A percentile compares a stretch with the other conserved stretches of the same genome.
These are phyloP conservation scores for Agrilus mali DNA, from an alignment of 2,888 invertebrate genomes.

Conservation along the genomic window DNA sequence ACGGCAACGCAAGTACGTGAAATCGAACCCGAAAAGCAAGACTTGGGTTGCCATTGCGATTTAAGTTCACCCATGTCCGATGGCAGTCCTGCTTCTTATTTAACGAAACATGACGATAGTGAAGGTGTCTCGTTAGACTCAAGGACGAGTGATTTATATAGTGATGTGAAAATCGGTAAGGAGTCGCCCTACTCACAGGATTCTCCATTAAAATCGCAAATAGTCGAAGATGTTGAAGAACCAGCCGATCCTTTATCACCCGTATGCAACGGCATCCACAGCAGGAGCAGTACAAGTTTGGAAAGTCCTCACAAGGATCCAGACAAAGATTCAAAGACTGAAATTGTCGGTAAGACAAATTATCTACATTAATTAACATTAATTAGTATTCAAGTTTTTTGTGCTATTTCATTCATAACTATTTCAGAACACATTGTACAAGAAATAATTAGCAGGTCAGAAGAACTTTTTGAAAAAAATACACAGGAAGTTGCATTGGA, in stretches of 20 bases:
- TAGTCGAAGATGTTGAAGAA: constrained; percentile 19
- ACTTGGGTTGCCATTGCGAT: constrained; percentile 31
- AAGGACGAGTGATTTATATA: constrained; percentile 43
- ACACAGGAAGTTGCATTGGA: constrained; percentile 30
- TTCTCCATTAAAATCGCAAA: constrained; percentile 29
- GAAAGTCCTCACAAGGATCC: constrained; percentile 26
- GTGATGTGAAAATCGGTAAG: constrained; percentile 48
- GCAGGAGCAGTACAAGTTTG: constrained; percentile 29
- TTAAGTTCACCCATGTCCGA: constrained; percentile 37
- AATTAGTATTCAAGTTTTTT: neutral
- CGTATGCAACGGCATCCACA: constrained; percentile 33
- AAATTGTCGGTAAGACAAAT: constrained; percentile 36
- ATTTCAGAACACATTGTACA: constrained; percentile 16
- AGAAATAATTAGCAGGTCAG: constrained; percentile 20
- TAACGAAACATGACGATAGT: constrained; percentile 36
- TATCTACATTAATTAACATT: too few relatives aligned
- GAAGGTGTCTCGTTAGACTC: constrained; percentile 41
- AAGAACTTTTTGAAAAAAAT: constrained; percentile 19
- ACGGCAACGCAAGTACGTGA: constrained; percentile 21
- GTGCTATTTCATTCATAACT: too few relatives aligned
- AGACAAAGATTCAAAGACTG: constrained; percentile 23
- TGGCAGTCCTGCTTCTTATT: constrained; percentile 37
- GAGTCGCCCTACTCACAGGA: constrained; percentile 42
- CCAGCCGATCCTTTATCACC: constrained; percentile 20
- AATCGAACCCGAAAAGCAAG: constrained; percentile 27